Percentiles rank a stretch among this genome's conserved stretches.
phyloP scores from a whole-genome alignment of 2,113 vertebrate species.

The Phyllostomus discolor region DNA sequence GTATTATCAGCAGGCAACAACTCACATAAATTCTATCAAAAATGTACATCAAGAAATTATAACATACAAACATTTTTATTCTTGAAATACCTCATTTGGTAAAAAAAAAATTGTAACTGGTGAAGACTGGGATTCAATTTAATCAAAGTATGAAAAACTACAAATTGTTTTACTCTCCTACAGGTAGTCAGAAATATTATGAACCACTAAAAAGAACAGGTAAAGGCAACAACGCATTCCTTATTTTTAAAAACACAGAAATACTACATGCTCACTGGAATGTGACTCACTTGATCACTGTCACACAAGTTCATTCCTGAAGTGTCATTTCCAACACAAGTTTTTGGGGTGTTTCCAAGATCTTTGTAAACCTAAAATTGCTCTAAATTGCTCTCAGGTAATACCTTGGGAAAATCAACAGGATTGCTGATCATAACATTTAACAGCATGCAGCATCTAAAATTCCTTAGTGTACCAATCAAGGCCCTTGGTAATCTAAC shows the following conservation, averaged over 20 bases:
- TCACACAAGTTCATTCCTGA: neutral
- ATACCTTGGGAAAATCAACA: neutral
- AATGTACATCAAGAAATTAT: neutral
- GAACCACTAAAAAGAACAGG: neutral
- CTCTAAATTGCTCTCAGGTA: neutral
- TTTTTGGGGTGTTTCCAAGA: neutral
- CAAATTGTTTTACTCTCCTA: neutral
- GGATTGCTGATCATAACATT: neutral
- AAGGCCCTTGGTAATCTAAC: neutral
- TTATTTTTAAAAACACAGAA: neutral
- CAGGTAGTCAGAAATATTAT: neutral
- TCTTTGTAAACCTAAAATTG: neutral
- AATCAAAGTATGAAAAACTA: slow-evolving; percentile 3
- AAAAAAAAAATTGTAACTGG: neutral
- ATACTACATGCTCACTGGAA: neutral
- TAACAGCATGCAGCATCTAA: neutral
- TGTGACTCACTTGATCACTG: neutral
- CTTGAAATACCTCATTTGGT: neutral
- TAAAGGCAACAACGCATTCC: neutral
- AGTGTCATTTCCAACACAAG: neutral
- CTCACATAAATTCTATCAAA: neutral
- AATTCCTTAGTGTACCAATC: neutral
- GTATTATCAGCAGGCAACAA: neutral
- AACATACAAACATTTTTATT: slow-evolving; percentile 3
- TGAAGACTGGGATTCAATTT: neutral